A percentile compares a stretch with the other conserved stretches of the same genome.
Evolutionary conservation across 2,888 invertebrate species (phyloP).

Genomic region (Papilio demoleus): DNA sequence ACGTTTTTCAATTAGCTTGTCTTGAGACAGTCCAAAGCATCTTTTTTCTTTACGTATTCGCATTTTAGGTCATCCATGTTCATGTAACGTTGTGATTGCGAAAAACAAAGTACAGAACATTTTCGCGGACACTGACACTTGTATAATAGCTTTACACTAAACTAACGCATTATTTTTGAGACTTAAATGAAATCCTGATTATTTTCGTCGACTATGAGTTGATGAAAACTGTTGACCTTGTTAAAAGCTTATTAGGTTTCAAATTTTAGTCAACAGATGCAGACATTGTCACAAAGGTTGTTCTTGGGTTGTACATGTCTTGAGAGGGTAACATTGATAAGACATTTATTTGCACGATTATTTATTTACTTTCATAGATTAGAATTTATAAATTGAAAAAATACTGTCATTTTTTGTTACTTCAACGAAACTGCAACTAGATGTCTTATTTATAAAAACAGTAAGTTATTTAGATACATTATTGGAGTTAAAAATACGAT

Average conservation of each 20-base stretch:
- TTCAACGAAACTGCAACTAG: background rate
- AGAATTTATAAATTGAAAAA: background rate
- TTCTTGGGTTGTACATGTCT: conserved; percentile 63
- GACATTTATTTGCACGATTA: conserved; percentile 36
- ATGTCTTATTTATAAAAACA: background rate
- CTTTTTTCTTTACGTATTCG: conserved; percentile 82
- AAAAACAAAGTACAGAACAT: conserved; percentile 82
- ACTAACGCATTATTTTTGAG: conserved; percentile 63
- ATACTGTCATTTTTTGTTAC: background rate
- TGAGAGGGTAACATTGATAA: conserved; percentile 61
- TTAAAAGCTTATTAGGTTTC: conserved; percentile 84
- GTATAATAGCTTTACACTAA: conserved; percentile 65
- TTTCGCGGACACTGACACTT: conserved; percentile 78
- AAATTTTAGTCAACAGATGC: conserved; percentile 84
- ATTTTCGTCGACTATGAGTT: conserved; percentile 77
- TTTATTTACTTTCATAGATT: conserved; percentile 17
- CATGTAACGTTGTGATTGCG: conserved; percentile 84
- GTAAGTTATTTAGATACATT: conserved; percentile 18
- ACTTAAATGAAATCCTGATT: conserved; percentile 74
- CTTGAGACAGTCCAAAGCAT: conserved; percentile 77
- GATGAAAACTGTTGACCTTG: conserved; percentile 84
- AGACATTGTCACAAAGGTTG: conserved; percentile 81
- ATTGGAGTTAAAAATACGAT: conserved; percentile 48
- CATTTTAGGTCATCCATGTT: conserved; percentile 85
- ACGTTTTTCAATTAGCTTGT: conserved; percentile 72